phyloP scores from a whole-genome alignment of 2,888 invertebrate genomes.

The Idaea dimidiata region DNA sequence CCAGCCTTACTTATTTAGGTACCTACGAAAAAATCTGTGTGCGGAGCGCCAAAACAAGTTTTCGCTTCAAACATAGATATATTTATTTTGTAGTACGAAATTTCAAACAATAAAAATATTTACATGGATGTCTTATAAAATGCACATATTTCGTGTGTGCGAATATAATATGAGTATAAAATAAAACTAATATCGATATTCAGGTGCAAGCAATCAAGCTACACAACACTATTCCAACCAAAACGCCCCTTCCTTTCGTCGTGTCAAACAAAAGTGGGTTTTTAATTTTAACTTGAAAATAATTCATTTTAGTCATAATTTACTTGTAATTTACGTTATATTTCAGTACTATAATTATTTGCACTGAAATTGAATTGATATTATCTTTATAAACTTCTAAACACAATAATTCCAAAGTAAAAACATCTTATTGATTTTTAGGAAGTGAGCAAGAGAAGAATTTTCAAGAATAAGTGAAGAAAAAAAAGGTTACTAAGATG shows the following conservation, averaged over 20 bases:
- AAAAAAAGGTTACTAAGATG: constrained; percentile 80
- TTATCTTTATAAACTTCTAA: not conserved
- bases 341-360: not conserved
- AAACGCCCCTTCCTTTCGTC: not conserved
- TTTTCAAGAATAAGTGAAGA: not conserved
- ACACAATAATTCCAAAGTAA: not conserved
- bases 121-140: too few relatives aligned
- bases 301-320: not conserved
- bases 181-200: too few relatives aligned
- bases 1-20: too few relatives aligned
- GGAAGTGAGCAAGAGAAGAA: not conserved
- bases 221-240: not conserved
- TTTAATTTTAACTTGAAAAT: constrained; percentile 4
- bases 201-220: not conserved
- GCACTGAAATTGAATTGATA: not conserved
- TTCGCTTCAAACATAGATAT: too few relatives aligned
- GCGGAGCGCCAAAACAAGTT: too few relatives aligned
- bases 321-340: not conserved
- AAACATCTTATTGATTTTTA: not conserved
- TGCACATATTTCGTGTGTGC: too few relatives aligned
- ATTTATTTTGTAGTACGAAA: too few relatives aligned
- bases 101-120: too few relatives aligned
- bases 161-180: too few relatives aligned
- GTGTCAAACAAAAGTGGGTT: constrained; percentile 27
- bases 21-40: too few relatives aligned